Evolutionary conservation across 2,113 vertebrate genomes (phyloP).

Genomic region (Myiozetetes cayanensis): DNA sequence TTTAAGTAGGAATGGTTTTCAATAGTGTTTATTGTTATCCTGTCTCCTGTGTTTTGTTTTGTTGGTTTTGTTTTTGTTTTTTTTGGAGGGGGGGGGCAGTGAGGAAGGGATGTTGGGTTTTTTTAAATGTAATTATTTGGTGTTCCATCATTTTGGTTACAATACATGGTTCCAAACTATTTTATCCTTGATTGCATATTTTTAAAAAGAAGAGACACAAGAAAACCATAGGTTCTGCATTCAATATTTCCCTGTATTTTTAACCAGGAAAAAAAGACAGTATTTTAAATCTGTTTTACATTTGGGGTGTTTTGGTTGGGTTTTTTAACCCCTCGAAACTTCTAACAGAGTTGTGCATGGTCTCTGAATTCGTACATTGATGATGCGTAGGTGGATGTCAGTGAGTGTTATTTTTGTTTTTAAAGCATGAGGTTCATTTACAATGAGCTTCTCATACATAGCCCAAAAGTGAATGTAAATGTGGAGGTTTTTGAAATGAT

Average conservation of each 20-base stretch:
- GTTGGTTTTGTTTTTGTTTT: neutral
- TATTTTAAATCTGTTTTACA: neutral
- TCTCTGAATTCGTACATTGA: neutral
- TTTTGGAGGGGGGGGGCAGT: fast-evolving
- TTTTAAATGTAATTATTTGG: neutral
- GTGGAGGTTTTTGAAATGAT: neutral
- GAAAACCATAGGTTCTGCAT: neutral
- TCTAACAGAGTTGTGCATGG: neutral
- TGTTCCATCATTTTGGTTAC: neutral
- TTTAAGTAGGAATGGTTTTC: neutral
- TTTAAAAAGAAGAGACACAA: neutral
- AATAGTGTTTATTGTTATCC: neutral
- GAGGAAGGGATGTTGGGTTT: fast-evolving
- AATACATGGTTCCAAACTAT: neutral
- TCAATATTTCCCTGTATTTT: neutral
- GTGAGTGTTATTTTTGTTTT: neutral
- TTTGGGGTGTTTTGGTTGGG: neutral
- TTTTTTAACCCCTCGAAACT: neutral
- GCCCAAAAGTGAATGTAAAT: neutral
- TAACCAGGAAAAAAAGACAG: neutral
- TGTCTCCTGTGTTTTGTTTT: neutral
- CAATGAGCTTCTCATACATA: neutral
- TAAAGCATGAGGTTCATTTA: neutral
- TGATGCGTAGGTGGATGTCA: neutral
- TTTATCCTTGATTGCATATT: neutral